Percentiles rank a stretch among this genome's conserved stretches.
phyloP scores from a whole-genome alignment of 2,797 vertebrate genomes.

The Echeneis naucrates region DNA sequence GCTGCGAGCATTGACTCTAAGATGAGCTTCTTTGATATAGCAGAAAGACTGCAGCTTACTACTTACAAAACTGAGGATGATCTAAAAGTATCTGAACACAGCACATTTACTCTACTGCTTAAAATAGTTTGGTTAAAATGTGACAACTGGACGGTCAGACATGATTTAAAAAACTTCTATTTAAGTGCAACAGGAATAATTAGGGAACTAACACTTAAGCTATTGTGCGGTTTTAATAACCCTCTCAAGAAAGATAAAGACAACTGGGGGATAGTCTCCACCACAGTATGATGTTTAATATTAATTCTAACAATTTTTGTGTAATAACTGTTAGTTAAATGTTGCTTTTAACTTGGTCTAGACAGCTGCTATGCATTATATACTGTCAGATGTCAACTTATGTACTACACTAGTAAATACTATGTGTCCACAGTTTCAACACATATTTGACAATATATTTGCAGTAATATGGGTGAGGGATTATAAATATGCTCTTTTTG shows the following conservation, averaged over 20 bases:
- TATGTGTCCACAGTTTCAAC: slow-evolving; percentile 11
- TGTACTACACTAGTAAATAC: slow-evolving; percentile 29
- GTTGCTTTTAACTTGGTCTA: slow-evolving; percentile 38
- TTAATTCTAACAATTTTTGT: slow-evolving; percentile 1
- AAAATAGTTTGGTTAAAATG: not conserved
- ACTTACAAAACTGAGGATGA: not conserved
- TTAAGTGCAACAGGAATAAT: slow-evolving; percentile 58
- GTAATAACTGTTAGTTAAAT: slow-evolving; percentile 23
- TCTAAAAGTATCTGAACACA: too few species aligned
- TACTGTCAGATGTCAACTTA: slow-evolving; percentile 36
- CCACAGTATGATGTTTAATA: slow-evolving; percentile 24
- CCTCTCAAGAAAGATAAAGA: not conserved
- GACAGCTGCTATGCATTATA: slow-evolving; percentile 61
- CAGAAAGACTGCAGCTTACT: slow-evolving; percentile 19
- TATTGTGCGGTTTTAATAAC: slow-evolving; percentile 24
- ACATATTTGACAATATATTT: slow-evolving; percentile 30
- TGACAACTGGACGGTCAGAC: slow-evolving; percentile 13
- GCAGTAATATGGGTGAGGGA: slow-evolving; percentile 66
- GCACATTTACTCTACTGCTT: not conserved
- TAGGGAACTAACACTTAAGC: slow-evolving; percentile 70
- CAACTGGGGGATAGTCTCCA: slow-evolving; percentile 35
- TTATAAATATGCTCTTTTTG: slow-evolving; percentile 37
- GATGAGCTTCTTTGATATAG: slow-evolving; percentile 9
- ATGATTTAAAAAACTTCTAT: slow-evolving; percentile 30
- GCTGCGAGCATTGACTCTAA: slow-evolving; percentile 37